phyloP scores from a whole-genome alignment of 2,797 vertebrate genomes.

The Sebastes steindachneri region DNA sequence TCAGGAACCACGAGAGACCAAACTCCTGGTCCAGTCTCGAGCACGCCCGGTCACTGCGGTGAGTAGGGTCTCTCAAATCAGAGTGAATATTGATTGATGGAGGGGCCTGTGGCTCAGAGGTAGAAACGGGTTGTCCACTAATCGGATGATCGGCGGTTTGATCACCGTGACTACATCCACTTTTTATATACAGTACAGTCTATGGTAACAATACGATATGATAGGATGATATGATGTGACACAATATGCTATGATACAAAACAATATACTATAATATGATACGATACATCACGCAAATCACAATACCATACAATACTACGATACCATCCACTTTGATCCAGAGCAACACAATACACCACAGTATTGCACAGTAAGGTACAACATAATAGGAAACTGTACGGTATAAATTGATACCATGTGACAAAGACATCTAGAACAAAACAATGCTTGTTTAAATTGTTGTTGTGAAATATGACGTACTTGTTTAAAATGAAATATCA shows the following conservation, averaged over 20 bases:
- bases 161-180: not conserved
- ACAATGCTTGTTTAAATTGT: not conserved
- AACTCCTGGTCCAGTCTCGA: constrained; percentile 90
- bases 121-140: too few relatives aligned
- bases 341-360: not conserved
- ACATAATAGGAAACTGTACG: too few relatives aligned
- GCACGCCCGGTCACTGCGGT: constrained; percentile 79
- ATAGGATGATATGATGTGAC: too few relatives aligned
- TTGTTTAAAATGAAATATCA: not conserved
- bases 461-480: not conserved
- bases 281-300: not conserved
- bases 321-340: not conserved
- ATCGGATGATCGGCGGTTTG: too few relatives aligned
- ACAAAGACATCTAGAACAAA: not conserved
- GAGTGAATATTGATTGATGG: not conserved
- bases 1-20: constrained; percentile 88
- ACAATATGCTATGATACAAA: not conserved
- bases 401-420: not conserved
- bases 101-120: too few relatives aligned
- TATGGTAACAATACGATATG: not conserved
- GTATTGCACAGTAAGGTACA: not conserved
- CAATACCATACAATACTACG: not conserved
- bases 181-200: not conserved
- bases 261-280: not conserved
- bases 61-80: not conserved